These are phyloP conservation scores for Iguana delicatissima DNA, from an alignment of 2,797 vertebrate genomes.

Conservation along the genomic window DNA sequence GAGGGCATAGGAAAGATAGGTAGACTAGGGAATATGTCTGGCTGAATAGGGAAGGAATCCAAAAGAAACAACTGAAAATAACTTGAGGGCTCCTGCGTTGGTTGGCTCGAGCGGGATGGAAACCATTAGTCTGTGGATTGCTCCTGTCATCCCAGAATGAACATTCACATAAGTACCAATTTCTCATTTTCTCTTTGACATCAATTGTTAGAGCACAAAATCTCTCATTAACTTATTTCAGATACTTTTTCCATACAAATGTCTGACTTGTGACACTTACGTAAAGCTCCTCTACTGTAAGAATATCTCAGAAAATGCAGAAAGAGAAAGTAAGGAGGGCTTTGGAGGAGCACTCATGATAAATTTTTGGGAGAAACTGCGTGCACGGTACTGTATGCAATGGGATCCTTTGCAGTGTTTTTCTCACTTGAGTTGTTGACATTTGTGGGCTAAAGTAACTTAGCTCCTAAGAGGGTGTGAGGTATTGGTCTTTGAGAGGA, in stretches of 20 bases:
- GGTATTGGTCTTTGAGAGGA: background rate
- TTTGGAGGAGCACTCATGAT: background rate
- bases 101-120: too few relatives aligned
- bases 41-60: too few relatives aligned
- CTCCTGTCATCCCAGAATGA: too few relatives aligned
- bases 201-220: constrained; percentile 1
- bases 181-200: background rate
- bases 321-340: background rate
- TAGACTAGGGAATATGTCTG: too few relatives aligned
- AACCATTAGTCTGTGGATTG: too few relatives aligned
- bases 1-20: too few relatives aligned
- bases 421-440: background rate
- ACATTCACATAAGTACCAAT: too few relatives aligned
- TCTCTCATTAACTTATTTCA: background rate
- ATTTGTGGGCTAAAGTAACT: background rate
- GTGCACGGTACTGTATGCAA: background rate
- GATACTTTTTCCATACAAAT: background rate
- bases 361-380: constrained; percentile 16
- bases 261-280: background rate
- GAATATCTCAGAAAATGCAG: background rate
- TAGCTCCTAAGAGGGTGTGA: background rate
- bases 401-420: background rate
- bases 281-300: background rate
- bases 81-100: too few relatives aligned
- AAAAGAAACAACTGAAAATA: too few relatives aligned